Conservation (phyloP, 2,113 vertebrate genomes). For the Antechinus flavipes region DNA sequence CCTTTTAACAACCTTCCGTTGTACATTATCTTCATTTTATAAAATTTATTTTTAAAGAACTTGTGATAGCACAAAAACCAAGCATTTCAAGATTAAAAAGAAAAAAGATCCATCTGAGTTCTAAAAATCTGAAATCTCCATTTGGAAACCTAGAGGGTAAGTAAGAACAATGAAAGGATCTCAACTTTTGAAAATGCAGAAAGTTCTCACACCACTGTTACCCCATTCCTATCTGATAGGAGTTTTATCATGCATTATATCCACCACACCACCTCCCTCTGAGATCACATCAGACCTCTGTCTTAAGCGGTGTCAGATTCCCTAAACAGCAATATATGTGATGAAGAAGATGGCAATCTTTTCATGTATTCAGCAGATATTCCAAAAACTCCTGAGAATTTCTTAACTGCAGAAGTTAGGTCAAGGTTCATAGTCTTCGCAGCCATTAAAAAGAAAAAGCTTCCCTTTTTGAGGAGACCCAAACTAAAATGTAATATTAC, state of each 20-base stretch:
- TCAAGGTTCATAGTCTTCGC: background rate
- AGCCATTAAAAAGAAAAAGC: background rate
- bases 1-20: conserved; percentile 35
- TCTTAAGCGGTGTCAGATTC: background rate
- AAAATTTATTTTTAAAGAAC: conserved; percentile 17
- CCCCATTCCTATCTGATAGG: background rate
- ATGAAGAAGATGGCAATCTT: background rate
- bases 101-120: background rate
- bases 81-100: conserved; percentile 18
- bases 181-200: conserved; percentile 35
- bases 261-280: background rate
- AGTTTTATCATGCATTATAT: background rate
- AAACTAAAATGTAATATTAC: background rate
- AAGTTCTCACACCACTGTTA: background rate
- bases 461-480: background rate
- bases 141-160: conserved; percentile 10
- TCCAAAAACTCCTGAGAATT: background rate
- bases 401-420: background rate
- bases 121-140: conserved; percentile 10
- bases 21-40: background rate
- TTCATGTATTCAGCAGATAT: conserved; percentile 5
- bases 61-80: background rate
- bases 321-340: conserved; percentile 13
- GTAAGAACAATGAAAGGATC: background rate
- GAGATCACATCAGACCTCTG: conserved; percentile 18